Percentiles rank a stretch among this genome's conserved stretches.
phyloP scores from a whole-genome alignment of 2,113 vertebrate genomes.

The Sminthopsis crassicaudata region DNA sequence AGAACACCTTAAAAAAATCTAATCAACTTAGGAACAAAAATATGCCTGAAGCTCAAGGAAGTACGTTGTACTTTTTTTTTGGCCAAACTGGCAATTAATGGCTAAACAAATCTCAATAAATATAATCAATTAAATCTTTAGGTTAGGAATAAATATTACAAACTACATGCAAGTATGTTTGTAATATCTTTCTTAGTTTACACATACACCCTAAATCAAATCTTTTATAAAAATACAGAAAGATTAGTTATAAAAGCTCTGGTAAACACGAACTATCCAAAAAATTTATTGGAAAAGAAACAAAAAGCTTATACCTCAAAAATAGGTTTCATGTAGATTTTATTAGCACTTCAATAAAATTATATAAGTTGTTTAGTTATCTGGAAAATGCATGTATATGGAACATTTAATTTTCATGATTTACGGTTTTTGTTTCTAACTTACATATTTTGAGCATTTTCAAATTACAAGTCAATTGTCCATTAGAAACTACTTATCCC shows the following conservation, averaged over 20 bases:
- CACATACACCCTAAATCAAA: too few relatives aligned
- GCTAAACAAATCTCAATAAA: background rate
- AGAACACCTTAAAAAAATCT: background rate
- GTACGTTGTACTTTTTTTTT: background rate
- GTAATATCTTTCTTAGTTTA: background rate
- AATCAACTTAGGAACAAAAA: background rate
- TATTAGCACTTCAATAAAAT: background rate
- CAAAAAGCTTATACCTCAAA: background rate
- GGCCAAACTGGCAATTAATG: background rate
- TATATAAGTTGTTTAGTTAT: background rate
- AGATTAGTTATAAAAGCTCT: background rate
- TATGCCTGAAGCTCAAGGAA: background rate
- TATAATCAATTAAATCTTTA: background rate
- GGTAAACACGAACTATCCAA: background rate
- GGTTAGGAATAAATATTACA: background rate
- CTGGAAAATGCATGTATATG: conserved; percentile 34
- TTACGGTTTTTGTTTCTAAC: background rate
- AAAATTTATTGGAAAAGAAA: background rate
- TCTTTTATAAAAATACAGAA: background rate
- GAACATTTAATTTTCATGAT: background rate
- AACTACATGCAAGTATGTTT: too few relatives aligned
- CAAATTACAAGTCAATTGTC: background rate
- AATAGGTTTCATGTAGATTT: background rate
- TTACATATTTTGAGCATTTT: background rate
- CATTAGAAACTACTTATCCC: background rate